Conservation (phyloP, 2,888 invertebrate genomes). For the Reticulitermes lucifugus region DNA sequence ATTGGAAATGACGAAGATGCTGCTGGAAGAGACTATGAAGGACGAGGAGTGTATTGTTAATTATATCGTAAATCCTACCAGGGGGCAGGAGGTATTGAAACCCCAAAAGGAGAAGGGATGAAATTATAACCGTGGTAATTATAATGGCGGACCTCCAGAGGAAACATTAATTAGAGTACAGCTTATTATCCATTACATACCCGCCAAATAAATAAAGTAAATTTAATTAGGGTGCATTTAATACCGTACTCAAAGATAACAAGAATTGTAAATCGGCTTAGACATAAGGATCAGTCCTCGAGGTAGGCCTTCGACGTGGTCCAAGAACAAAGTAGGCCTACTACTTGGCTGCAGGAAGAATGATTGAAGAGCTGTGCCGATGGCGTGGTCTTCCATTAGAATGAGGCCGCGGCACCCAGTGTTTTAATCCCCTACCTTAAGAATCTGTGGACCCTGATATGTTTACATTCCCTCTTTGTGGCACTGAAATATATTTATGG, state of each 20-base stretch:
- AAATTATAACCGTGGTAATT: conserved; percentile 6
- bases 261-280: not conserved
- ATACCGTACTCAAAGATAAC: not conserved
- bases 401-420: no score
- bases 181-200: not conserved
- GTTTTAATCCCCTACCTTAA: no score
- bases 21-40: not conserved
- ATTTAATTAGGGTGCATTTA: not conserved
- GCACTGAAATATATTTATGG: no score
- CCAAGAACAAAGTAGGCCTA: no score
- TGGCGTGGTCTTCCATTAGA: no score
- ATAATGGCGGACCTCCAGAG: not conserved
- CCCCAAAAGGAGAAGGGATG: not conserved
- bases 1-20: not conserved
- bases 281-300: not conserved
- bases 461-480: no score
- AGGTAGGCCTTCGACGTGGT: no score
- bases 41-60: conserved; percentile 33
- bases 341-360: no score
- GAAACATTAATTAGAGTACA: not conserved
- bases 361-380: no score
- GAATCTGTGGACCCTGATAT: no score
- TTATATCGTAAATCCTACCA: conserved; percentile 13
- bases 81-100: not conserved
- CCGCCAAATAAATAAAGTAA: not conserved